Base-by-base conservation (phyloP, 2,888 invertebrate species). In the Boloria euphrosyne region DNA sequence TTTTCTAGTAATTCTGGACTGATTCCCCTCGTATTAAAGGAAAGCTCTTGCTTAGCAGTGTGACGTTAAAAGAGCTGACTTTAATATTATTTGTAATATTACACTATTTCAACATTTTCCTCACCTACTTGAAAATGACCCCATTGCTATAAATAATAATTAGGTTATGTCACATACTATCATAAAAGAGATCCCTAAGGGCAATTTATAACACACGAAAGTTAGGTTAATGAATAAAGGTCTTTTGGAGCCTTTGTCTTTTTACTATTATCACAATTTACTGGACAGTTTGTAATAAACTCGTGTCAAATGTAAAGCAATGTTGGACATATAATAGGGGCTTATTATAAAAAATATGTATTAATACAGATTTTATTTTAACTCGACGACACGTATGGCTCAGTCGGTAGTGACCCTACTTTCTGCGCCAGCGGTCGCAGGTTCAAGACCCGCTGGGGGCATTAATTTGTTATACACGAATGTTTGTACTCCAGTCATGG, bases 221-320 rank as follows among this genome's bases (percentile, higher is more conserved):
- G 62, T 68, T 46, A 68, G 54, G 62, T 62, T 66, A 66, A 66
- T 66, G 38, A 66, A 66, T 62, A 66, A 68, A 55, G 59, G 65
- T 52, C 43, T 61, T 66, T 43, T 27, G 51, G 44, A 27, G 17
- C 17, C 49, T 58, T 52, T 58, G 44, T 64, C 46, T 64, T 64
- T 64, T 63, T 50, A 50, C 49, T 57, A 57, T 63, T 58, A 58
- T 58, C 50, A 16, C 50, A 50, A 57, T 63, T 63, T 57, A 50
- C n/a, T 27, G 22, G 49, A 50, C 31, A 14, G n/a, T 31, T 14
- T 54, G 13, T 53, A 38, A 62, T 54, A 62, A 46, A 31, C 4
- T n/a, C 17, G 14, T 38, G 10, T 38, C 31, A 38, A 38, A 38
- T 38, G 31, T 38, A 38, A 38, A 38, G 31, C 31, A 38, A 38